A percentile compares a stretch with the other conserved stretches of the same genome.
phyloP scores from a whole-genome alignment of 2,113 vertebrate genomes.

The Raja brachyura region DNA sequence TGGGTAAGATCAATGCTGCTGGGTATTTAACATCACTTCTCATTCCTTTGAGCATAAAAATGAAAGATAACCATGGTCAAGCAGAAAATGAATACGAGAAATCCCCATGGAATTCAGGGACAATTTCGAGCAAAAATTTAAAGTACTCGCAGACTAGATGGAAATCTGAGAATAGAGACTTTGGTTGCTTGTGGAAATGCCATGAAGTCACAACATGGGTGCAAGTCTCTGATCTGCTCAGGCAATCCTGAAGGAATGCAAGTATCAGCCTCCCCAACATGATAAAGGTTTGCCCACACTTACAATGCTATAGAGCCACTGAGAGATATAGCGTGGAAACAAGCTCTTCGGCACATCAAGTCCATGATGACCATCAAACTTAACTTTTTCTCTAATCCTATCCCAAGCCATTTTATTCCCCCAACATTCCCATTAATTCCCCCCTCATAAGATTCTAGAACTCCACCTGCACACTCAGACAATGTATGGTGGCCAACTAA shows the following conservation, averaged over 20 bases:
- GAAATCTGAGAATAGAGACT: neutral
- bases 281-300: neutral
- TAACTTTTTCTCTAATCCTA: too few species aligned
- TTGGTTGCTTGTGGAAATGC: neutral
- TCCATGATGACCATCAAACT: too few species aligned
- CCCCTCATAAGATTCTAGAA: too few species aligned
- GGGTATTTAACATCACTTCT: neutral
- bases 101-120: neutral
- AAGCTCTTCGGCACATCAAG: too few species aligned
- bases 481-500: too few species aligned
- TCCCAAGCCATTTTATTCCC: too few species aligned
- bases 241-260: neutral
- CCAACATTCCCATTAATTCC: too few species aligned
- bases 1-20: neutral
- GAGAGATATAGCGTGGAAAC: too few species aligned
- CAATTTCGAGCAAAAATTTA: neutral
- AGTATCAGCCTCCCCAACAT: neutral
- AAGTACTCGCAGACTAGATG: neutral
- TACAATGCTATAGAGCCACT: neutral
- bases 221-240: neutral
- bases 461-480: too few species aligned
- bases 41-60: neutral
- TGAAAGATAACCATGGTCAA: neutral
- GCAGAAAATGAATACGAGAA: neutral
- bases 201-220: neutral